Base-by-base conservation (phyloP, 2,113 vertebrate genomes). In the Trochalopteron elliotii region DNA sequence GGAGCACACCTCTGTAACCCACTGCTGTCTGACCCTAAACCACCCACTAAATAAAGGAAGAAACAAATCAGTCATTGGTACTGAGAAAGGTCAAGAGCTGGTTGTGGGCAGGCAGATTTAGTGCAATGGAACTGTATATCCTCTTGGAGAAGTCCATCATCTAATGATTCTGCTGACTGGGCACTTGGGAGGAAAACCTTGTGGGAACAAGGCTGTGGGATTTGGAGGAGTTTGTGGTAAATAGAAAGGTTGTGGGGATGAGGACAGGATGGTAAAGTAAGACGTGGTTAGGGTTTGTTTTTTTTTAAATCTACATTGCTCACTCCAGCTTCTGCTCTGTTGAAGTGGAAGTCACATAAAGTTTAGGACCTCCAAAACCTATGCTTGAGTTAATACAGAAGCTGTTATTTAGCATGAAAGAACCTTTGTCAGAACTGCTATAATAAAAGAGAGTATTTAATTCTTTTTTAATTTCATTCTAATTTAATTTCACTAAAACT, bases 401-500 rank as follows among this genome's bases (percentile, higher is more conserved):
- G n/a, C 49, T 71, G 31, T 87, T 92, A 67, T 53, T 96, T 70
- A 42, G 15, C 22, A 39, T 63, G 89, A 94, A 63, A 40, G 4
- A 24, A 6, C 7, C 59, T 49, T 81, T 79, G 24, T 35, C 49
- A 64, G 74, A 93, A 94, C 71, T 21, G 21, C 19, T 44, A 4
- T 75, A 63, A 85, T 57, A 56, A 79, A 93, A 52, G 5, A 79
- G 31, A 78, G 9, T 71, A 50, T 79, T 90, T 61, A 83, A 86
- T 69, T 53, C 39, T 59, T 76, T 64, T 45, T 93, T 8, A 49
- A 49, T 49, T 24, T 24, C 23, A 49, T 49, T 49, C 23, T 49
- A 49, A 49, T 49, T 24, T 49, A 49, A 49, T 49, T 90, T 93
- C 65, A 80, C 31, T 75, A 77, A 94, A 96, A 83, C 25, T 88